Conservation (phyloP, 2,113 vertebrate genomes). For the Tachysurus vachellii region DNA sequence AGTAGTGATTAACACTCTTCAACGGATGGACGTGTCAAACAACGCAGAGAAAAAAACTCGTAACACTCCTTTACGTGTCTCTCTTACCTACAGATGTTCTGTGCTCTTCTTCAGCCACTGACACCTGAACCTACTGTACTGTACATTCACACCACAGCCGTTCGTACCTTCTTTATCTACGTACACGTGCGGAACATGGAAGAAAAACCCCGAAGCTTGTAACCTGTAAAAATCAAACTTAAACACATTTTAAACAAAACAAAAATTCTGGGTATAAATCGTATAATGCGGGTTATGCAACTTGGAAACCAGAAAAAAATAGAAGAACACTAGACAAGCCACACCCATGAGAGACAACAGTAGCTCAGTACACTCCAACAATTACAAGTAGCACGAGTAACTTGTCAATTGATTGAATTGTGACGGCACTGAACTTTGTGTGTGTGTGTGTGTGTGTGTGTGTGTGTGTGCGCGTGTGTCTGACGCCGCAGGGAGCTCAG, state of each 20-base stretch:
- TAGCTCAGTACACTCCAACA: neutral
- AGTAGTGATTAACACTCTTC: constrained; percentile 53
- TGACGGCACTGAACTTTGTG: neutral
- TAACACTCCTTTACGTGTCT: neutral
- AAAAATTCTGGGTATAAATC: no score
- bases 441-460: constrained; percentile 39
- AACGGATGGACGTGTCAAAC: constrained; percentile 64
- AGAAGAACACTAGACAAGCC: no score
- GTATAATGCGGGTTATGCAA: neutral
- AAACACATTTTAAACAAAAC: neutral
- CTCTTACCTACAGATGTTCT: neutral
- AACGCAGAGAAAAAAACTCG: neutral
- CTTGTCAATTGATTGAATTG: neutral
- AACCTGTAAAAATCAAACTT: neutral
- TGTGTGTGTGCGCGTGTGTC: constrained; percentile 26
- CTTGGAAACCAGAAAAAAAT: neutral
- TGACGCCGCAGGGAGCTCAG: neutral
- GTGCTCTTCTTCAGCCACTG: neutral
- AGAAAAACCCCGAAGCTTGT: neutral
- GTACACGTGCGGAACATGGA: neutral
- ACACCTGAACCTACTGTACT: neutral
- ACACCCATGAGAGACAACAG: neutral
- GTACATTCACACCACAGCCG: neutral
- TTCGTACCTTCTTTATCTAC: no score
- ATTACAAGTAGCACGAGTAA: neutral